Evolutionary conservation across 1,140 invertebrate genomes (phyloP).

Genomic region (Euschistus heros): DNA sequence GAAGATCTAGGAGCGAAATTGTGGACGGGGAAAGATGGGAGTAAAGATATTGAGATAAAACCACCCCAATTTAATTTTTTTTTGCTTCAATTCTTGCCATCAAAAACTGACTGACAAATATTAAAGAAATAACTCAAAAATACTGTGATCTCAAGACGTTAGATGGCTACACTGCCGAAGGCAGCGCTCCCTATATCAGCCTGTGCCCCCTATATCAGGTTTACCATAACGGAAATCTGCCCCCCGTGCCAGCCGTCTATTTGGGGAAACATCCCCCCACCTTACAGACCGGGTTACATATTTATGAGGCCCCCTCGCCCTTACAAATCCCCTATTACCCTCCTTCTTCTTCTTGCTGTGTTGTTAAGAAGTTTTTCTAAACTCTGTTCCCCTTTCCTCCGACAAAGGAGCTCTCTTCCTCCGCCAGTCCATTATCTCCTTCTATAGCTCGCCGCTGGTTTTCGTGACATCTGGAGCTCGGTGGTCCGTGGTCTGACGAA

Average conservation of each 20-base stretch:
- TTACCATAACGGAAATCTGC: slow-evolving; percentile 13
- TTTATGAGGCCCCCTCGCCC: slow-evolving; percentile 6
- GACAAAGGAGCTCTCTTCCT: background rate
- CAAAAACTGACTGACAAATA: no score
- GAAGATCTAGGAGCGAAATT: no score
- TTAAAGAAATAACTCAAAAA: no score
- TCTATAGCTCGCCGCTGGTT: background rate
- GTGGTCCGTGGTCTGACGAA: background rate
- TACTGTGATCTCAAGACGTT: slow-evolving; percentile 8
- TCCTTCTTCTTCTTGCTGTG: background rate
- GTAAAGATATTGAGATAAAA: no score
- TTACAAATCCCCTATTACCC: background rate
- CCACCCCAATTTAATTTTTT: no score
- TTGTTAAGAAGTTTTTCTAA: slow-evolving; percentile 9
- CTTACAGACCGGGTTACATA: background rate
- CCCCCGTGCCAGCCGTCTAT: slow-evolving; percentile 11
- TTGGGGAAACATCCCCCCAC: slow-evolving; percentile 13
- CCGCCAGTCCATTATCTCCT: background rate
- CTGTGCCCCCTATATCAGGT: slow-evolving; percentile 7
- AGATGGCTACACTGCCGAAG: background rate
- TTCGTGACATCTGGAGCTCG: slow-evolving; percentile 1
- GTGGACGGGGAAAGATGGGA: no score
- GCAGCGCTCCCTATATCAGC: background rate
- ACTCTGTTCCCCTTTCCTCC: background rate
- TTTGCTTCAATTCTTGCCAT: no score